phyloP scores from a whole-genome alignment of 2,113 vertebrate genomes.

The Phrynosoma blainvillii region DNA sequence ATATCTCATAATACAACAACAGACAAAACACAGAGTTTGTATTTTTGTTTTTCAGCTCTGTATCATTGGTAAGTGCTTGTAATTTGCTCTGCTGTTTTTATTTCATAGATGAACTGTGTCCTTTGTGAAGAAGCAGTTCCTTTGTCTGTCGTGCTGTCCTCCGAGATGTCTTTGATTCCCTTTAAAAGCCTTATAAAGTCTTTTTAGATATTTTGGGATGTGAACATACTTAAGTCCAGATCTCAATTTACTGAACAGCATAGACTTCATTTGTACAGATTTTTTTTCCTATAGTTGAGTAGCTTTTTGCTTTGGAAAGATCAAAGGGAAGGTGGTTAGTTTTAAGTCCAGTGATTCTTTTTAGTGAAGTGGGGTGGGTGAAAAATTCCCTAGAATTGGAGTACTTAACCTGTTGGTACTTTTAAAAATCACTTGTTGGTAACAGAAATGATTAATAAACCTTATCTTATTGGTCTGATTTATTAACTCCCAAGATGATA shows the following conservation, averaged over 20 bases:
- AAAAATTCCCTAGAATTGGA: not conserved
- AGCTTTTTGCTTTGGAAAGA: no score
- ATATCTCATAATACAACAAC: not conserved
- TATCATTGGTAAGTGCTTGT: no score
- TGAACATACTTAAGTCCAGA: not conserved
- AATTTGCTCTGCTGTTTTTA: not conserved
- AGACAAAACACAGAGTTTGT: no score
- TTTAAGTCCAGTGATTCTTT: not conserved
- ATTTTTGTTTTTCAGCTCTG: no score
- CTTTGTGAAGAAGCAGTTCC: no score
- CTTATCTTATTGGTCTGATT: not conserved
- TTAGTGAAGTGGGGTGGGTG: not conserved
- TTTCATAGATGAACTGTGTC: no score
- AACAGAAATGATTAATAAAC: not conserved
- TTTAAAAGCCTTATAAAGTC: not conserved
- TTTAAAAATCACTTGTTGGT: not conserved
- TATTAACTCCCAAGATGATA: not conserved
- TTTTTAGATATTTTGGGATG: not conserved
- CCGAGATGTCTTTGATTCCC: not conserved
- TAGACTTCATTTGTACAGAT: not conserved
- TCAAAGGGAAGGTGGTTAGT: not conserved
- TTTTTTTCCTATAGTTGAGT: no score
- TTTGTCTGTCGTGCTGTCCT: no score
- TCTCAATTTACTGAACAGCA: not conserved
- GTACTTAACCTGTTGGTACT: not conserved